Percentiles rank a stretch among this genome's conserved stretches.
phyloP scores from a whole-genome alignment of 2,888 invertebrate species.

The Acanthosepion esculentum region DNA sequence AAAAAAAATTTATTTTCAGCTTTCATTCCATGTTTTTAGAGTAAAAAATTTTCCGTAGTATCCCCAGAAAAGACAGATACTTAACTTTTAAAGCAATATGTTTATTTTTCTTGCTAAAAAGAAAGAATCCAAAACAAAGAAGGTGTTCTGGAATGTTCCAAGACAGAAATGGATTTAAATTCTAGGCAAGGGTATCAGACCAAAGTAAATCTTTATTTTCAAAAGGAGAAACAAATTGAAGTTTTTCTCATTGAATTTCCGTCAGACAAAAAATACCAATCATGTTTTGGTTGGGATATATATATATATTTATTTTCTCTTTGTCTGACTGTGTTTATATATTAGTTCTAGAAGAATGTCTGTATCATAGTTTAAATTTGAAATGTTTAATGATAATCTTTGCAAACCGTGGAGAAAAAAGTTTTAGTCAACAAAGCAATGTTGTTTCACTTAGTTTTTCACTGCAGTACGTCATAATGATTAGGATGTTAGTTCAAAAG shows the following conservation, averaged over 20 bases:
- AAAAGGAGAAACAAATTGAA: not conserved
- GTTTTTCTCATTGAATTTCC: not conserved
- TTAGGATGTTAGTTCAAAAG: not conserved
- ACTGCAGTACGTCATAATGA: not conserved
- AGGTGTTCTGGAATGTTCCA: not conserved
- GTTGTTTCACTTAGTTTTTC: not conserved
- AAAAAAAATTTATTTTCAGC: not conserved
- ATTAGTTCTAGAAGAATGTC: not conserved
- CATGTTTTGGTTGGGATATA: not conserved
- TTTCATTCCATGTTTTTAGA: constrained; percentile 21
- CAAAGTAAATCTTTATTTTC: not conserved
- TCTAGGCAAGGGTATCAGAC: not conserved
- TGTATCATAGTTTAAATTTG: not conserved
- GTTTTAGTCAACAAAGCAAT: not conserved
- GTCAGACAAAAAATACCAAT: not conserved
- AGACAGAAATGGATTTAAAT: too few species aligned
- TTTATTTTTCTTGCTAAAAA: not conserved
- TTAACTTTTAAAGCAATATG: not conserved
- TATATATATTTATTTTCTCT: not conserved
- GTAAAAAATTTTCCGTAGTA: not conserved
- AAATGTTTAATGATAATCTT: constrained; percentile 33
- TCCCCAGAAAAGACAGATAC: not conserved
- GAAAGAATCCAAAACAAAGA: not conserved
- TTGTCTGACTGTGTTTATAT: not conserved
- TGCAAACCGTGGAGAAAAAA: not conserved